Conservation (phyloP, 37 sponge, comb jelly and placozoan species). For the Aplysina aerophoba region DNA sequence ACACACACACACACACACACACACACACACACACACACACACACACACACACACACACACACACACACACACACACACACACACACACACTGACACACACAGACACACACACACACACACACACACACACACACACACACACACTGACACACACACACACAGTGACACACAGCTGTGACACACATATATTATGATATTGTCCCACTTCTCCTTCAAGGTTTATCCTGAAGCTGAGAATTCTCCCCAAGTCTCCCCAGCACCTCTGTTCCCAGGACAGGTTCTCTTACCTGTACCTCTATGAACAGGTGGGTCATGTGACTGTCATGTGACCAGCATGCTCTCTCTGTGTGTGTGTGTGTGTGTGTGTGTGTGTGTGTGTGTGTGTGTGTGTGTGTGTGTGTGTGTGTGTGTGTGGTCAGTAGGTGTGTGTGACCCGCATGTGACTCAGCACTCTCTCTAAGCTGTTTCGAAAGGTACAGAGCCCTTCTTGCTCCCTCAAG, state of each 20-base stretch:
- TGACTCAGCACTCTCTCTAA: too few species aligned
- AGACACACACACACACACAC: too few species aligned
- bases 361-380: slow-evolving; percentile 21
- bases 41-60: too few species aligned
- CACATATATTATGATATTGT: slow-evolving; percentile 3
- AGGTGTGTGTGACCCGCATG: too few species aligned
- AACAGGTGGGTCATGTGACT: slow-evolving; percentile 64
- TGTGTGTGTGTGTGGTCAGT: too few species aligned
- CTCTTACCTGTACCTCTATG: slow-evolving; percentile 83
- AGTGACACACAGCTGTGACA: slow-evolving; percentile 3
- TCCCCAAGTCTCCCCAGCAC: slow-evolving; percentile 81
- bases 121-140: slow-evolving; percentile 48
- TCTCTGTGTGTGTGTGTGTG: background rate
- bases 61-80: too few species aligned
- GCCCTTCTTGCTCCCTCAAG: too few species aligned
- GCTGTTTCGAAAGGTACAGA: too few species aligned
- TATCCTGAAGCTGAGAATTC: slow-evolving; percentile 57
- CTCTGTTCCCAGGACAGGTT: slow-evolving; percentile 65
- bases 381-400: slow-evolving; percentile 15
- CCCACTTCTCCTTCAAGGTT: slow-evolving; percentile 35
- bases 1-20: too few species aligned
- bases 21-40: too few species aligned
- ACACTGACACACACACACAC: slow-evolving; percentile 56
- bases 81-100: too few species aligned
- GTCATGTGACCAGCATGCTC: slow-evolving; percentile 11